These are phyloP conservation scores for Octomys mimax DNA, from an alignment of 2,797 vertebrate species.

Conservation along the genomic window DNA sequence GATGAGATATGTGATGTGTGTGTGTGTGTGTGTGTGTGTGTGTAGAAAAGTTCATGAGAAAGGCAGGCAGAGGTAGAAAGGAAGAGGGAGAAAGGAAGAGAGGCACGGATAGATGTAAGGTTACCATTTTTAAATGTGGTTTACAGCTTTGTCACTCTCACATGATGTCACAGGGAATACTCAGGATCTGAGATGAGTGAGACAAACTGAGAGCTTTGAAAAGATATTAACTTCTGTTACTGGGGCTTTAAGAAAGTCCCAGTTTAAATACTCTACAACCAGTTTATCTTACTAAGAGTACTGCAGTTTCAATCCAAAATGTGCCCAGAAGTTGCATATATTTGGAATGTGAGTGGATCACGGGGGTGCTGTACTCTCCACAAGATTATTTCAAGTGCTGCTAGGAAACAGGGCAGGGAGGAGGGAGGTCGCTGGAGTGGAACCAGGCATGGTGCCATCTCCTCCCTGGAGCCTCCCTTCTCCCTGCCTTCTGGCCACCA, in stretches of 20 bases:
- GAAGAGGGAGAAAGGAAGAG: not conserved
- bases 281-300: not conserved
- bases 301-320: not conserved
- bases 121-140: not conserved
- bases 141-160: not conserved
- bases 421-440: not conserved
- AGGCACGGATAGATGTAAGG: not conserved
- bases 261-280: not conserved
- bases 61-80: accelerated
- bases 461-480: not conserved
- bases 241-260: not conserved
- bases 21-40: not conserved
- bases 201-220: not conserved
- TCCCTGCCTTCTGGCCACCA: not conserved
- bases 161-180: not conserved
- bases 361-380: not conserved
- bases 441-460: not conserved
- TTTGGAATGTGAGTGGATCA: not conserved
- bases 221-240: not conserved
- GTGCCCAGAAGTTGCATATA: not conserved
- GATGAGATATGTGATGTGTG: not conserved
- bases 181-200: not conserved
- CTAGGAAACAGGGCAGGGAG: not conserved
- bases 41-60: not conserved
- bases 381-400: not conserved